A percentile compares a stretch with the other conserved stretches of the same genome.
These are phyloP conservation scores for Calyptommatus sinebrachiatus DNA, from an alignment of 2,113 vertebrate genomes.

Conservation along the genomic window DNA sequence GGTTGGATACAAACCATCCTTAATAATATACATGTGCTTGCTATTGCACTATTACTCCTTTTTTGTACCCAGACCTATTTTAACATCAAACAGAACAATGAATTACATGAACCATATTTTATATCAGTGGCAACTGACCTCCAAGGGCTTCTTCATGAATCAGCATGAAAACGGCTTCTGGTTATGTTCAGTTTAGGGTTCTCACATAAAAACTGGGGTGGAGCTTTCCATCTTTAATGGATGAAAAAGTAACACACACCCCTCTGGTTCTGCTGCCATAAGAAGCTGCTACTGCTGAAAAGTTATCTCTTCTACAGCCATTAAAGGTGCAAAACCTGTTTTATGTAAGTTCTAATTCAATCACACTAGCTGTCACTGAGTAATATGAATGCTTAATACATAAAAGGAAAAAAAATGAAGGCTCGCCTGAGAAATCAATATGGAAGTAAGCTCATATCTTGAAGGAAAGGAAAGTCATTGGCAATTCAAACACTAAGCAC, in stretches of 20 bases:
- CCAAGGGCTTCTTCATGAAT: too few species aligned
- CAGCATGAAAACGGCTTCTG: too few species aligned
- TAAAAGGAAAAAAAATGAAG: background rate
- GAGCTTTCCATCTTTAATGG: too few species aligned
- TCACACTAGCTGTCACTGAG: background rate
- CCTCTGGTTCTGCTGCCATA: too few species aligned
- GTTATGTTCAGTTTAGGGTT: too few species aligned
- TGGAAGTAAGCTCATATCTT: background rate
- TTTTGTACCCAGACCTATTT: background rate
- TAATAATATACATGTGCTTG: background rate
- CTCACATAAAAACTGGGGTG: too few species aligned
- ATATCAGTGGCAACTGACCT: too few species aligned
- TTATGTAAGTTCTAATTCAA: too few species aligned
- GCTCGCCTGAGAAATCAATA: background rate
- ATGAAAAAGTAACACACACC: too few species aligned
- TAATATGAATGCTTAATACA: background rate
- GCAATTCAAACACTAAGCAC: constrained; percentile 18
- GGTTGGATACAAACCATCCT: background rate
- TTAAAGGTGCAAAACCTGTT: too few species aligned
- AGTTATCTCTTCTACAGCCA: too few species aligned
- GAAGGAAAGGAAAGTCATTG: constrained; percentile 7
- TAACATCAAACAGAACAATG: background rate
- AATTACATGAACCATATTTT: background rate
- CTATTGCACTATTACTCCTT: background rate
- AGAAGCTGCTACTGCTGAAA: too few species aligned